Conservation (phyloP, 2,113 vertebrate species). For the Sula dactylatra region DNA sequence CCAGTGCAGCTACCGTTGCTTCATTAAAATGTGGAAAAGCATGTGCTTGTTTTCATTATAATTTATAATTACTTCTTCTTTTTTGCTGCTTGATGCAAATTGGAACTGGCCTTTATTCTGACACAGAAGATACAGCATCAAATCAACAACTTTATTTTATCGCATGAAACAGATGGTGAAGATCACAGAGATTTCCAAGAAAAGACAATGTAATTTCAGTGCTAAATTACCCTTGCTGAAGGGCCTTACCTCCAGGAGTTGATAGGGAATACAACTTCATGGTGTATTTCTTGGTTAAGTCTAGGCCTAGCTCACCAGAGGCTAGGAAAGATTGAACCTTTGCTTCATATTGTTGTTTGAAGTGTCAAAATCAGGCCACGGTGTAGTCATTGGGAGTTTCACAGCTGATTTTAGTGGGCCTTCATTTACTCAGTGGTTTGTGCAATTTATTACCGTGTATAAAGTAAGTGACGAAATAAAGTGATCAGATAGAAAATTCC, state of each 20-base stretch:
- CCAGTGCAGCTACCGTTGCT: not conserved
- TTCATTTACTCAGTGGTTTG: not conserved
- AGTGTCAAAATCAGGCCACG: not conserved
- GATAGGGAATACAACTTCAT: not conserved
- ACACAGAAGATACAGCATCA: constrained; percentile 16
- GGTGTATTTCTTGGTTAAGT: not conserved
- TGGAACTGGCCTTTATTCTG: constrained; percentile 38
- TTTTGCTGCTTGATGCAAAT: constrained; percentile 30
- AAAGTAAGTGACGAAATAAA: not conserved
- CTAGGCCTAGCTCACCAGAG: not conserved
- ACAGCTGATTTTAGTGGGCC: not conserved
- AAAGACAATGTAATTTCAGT: constrained; percentile 36
- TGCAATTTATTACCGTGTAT: not conserved
- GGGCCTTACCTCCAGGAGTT: not conserved
- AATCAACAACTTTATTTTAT: constrained; percentile 53
- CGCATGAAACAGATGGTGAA: constrained; percentile 29
- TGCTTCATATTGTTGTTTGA: not conserved
- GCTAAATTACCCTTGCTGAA: constrained; percentile 31
- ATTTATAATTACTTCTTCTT: constrained; percentile 27
- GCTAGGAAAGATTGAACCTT: not conserved
- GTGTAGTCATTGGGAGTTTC: not conserved
- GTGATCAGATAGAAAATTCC: not conserved
- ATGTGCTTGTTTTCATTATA: constrained; percentile 39
- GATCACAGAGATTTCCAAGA: constrained; percentile 49
- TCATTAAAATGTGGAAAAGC: constrained; percentile 43